A percentile compares a stretch with the other conserved stretches of the same genome.
phyloP scores from a whole-genome alignment of 92 coral and sea anemone genomes.

The Pocillopora grandis region DNA sequence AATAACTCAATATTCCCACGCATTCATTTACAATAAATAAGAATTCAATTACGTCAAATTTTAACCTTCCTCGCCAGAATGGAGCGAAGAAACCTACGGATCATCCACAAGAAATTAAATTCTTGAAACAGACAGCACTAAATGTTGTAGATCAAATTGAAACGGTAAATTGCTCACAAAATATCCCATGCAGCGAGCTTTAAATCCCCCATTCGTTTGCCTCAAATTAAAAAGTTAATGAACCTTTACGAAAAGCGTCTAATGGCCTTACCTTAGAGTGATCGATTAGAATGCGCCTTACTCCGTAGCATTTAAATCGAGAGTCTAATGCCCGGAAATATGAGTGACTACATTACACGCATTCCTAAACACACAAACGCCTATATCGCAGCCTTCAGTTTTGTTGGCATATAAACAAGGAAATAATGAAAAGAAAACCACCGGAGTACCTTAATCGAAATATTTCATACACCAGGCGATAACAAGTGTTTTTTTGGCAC shows the following conservation, averaged over 20 bases:
- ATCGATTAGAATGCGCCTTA: not conserved
- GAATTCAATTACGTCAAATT: not conserved
- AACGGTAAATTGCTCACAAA: constrained; percentile 24
- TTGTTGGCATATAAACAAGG: constrained; percentile 31
- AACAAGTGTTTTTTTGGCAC: not conserved
- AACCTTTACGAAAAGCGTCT: not conserved
- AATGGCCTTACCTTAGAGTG: not conserved
- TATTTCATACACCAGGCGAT: not conserved
- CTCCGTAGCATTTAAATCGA: not conserved
- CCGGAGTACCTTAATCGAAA: not conserved
- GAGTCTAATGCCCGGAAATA: constrained; percentile 8
- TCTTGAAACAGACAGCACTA: not conserved
- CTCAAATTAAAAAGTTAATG: not conserved
- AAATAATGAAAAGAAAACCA: constrained; percentile 14
- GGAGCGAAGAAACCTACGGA: not conserved
- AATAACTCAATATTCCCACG: not conserved
- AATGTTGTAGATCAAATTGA: not conserved
- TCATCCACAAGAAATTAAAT: not conserved
- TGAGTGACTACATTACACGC: constrained; percentile 4
- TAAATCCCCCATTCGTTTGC: not conserved
- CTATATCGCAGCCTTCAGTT: not conserved
- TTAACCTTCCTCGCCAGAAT: not conserved
- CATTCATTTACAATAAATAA: not conserved
- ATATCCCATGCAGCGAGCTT: not conserved
- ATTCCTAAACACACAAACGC: constrained; percentile 24